Evolutionary conservation across 2,113 vertebrate genomes (phyloP).

Genomic region (Nicator chloris): DNA sequence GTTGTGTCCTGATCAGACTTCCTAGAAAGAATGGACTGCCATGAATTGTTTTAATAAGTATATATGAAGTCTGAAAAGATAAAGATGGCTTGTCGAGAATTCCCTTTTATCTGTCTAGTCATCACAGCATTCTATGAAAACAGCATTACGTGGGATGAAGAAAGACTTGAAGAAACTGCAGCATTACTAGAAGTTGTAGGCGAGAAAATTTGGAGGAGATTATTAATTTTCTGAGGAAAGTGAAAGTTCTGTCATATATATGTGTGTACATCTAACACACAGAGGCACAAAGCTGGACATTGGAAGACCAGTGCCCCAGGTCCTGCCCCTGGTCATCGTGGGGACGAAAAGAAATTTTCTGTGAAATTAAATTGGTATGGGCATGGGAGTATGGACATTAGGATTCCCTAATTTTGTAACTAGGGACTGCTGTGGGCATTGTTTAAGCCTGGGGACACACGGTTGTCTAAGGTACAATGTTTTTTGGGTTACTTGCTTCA

Average conservation of each 20-base stretch:
- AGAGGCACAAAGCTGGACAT: neutral
- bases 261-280: neutral
- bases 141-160: neutral
- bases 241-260: neutral
- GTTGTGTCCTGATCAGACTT: neutral
- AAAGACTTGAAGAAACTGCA: neutral
- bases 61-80: neutral
- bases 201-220: neutral
- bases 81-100: constrained; percentile 26
- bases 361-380: neutral
- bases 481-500: neutral
- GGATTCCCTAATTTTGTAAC: neutral
- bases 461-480: neutral
- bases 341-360: neutral
- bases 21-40: neutral
- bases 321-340: fast-evolving
- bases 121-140: constrained; percentile 26
- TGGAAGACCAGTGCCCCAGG: neutral
- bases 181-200: constrained; percentile 20
- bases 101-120: constrained; percentile 30
- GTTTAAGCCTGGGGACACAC: neutral
- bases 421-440: neutral
- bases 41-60: neutral
- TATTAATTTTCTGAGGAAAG: neutral
- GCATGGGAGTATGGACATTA: neutral